Base-by-base conservation (phyloP, 2,113 vertebrate genomes). In the Passer domesticus region DNA sequence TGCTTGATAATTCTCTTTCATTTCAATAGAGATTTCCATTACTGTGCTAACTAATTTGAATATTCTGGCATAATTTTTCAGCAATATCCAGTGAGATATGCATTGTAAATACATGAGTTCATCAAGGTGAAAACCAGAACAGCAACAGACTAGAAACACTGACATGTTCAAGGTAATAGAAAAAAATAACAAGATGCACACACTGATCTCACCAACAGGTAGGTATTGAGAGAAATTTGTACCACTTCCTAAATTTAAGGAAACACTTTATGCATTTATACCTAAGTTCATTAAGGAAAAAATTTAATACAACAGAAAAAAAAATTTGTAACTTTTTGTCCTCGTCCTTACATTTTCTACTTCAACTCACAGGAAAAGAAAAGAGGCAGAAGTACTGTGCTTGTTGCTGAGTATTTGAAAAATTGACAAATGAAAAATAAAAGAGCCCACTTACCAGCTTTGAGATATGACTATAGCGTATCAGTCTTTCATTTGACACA, bases 391-490 rank as follows among this genome's bases (percentile, higher is more conserved):
- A 91, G 10, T 72, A 39, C 18, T 1, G 3, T 37, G 24, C 46
- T 92, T 91, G 35, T 56, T 92, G 44, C 44, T 37, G 41, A 24
- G 30, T 73, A 35, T 92, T 82, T 95, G 82, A 87, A 72, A 87
- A 80, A 50, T n/a, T 82, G 92, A 86, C 37, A 70, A 94, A 87
- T 55, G 41, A 84, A 91, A 95, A 96, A 90, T 69, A 76, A 79
- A 94, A 68, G 33, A 84, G 66, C 19, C 55, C 37, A 94, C 75
- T 96, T 92, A 89, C n/a, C 13, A 74, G 50, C 44, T 56, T 77
- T 95, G 84, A 96, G 79, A 73, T 15, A 82, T 80, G 30, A 41
- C 39, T 91, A 28, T 27, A 87, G 14, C 76, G 24, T 80, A 58
- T 78, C 60, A 53, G 66, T 94, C 88, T 47, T 58, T 83, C 49